Evolutionary conservation across 2,797 vertebrate genomes (phyloP).

Genomic region (Huso huso): DNA sequence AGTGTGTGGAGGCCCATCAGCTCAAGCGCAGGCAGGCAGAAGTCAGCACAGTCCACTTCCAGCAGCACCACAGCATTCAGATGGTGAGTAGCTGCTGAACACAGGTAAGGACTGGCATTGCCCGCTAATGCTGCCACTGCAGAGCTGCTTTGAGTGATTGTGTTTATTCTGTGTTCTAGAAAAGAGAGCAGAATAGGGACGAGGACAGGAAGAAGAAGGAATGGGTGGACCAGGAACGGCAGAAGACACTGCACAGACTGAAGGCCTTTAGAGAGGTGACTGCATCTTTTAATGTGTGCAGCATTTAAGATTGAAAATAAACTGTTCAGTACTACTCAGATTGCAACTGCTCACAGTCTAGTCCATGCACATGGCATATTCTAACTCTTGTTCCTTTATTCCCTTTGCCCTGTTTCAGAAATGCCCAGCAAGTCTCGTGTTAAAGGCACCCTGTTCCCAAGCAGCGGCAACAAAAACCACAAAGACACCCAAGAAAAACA

Average conservation of each 20-base stretch:
- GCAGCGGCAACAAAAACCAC: slow-evolving; percentile 22
- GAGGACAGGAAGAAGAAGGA: slow-evolving; percentile 79
- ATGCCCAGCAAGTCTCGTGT: slow-evolving; percentile 41
- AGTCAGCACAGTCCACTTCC: slow-evolving; percentile 51
- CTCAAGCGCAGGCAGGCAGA: slow-evolving; percentile 60
- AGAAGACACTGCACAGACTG: slow-evolving; percentile 83
- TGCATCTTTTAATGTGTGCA: neutral
- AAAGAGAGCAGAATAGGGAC: slow-evolving; percentile 78
- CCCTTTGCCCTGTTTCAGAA: slow-evolving; percentile 51
- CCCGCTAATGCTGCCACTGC: neutral
- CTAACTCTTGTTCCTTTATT: neutral
- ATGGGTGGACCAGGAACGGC: slow-evolving; percentile 81
- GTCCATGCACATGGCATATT: neutral
- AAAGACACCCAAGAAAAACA: slow-evolving; percentile 18
- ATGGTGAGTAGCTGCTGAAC: slow-evolving; percentile 60
- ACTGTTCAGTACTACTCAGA: no score
- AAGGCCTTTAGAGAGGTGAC: slow-evolving; percentile 81
- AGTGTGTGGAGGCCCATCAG: slow-evolving; percentile 68
- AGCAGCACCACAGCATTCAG: slow-evolving; percentile 79
- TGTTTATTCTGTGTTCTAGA: slow-evolving; percentile 52
- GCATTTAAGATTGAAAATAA: no score
- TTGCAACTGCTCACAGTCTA: no score
- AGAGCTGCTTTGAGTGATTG: neutral
- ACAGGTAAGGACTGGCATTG: slow-evolving; percentile 21
- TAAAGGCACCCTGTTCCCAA: slow-evolving; percentile 54